Evolutionary conservation across 2,113 vertebrate species (phyloP).

Genomic region (Vulpes ferrilata): DNA sequence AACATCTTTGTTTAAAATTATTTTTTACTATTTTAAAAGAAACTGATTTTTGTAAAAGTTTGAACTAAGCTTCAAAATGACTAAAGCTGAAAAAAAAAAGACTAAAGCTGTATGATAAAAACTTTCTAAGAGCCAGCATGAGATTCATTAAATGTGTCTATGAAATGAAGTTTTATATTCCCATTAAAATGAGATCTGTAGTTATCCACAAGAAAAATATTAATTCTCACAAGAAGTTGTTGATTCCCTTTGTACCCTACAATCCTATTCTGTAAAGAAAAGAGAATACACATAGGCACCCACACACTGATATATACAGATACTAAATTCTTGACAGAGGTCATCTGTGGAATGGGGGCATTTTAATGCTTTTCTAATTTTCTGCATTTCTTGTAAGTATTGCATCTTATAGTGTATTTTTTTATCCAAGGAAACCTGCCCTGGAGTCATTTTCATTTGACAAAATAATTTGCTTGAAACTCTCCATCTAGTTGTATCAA

Average conservation of each 20-base stretch:
- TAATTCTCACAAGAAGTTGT: not conserved
- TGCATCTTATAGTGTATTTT: not conserved
- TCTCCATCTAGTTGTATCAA: not conserved
- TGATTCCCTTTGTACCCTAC: not conserved
- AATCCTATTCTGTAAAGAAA: not conserved
- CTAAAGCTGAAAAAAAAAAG: not conserved
- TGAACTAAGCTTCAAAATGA: not conserved
- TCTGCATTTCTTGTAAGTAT: not conserved
- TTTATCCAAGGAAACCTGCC: not conserved
- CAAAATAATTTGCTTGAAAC: not conserved
- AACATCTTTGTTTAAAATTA: not conserved
- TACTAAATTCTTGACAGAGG: not conserved
- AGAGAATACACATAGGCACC: fast-evolving
- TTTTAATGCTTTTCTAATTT: not conserved
- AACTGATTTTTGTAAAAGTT: not conserved
- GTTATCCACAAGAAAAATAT: not conserved
- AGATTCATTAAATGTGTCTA: not conserved
- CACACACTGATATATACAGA: not conserved
- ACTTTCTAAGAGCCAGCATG: not conserved
- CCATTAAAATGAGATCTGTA: not conserved
- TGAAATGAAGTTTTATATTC: not conserved
- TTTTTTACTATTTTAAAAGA: not conserved
- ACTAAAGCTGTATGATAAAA: not conserved
- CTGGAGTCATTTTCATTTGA: not conserved
- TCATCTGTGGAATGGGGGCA: not conserved